Conservation (phyloP, 2,888 invertebrate genomes). For the Amphiduros pacificus region DNA sequence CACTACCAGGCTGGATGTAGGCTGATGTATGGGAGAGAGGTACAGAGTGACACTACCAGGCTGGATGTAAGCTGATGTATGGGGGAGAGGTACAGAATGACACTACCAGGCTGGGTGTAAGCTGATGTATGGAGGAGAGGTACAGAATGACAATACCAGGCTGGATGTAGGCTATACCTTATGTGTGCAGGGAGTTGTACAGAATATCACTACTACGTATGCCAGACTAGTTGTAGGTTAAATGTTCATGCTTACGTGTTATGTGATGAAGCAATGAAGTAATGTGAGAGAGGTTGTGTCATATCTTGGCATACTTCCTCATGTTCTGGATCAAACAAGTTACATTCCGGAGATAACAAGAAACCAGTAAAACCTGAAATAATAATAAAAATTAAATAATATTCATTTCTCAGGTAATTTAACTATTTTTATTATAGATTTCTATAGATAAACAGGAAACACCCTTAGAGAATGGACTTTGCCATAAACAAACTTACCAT, state of each 20-base stretch:
- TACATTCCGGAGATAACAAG: conserved; percentile 61
- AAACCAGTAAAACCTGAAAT: conserved; percentile 55
- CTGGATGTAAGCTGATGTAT: too few species aligned
- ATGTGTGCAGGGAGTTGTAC: too few species aligned
- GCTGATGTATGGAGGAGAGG: too few species aligned
- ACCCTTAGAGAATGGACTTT: background rate
- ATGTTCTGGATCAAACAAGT: conserved; percentile 63
- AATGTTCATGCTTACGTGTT: conserved; percentile 62
- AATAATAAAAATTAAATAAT: background rate
- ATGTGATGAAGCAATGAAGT: conserved; percentile 64
- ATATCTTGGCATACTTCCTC: conserved; percentile 63
- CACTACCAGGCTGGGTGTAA: too few species aligned
- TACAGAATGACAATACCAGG: too few species aligned
- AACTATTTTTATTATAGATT: background rate
- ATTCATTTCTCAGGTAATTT: background rate
- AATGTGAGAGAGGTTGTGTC: conserved; percentile 63
- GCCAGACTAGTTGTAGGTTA: too few species aligned
- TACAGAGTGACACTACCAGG: too few species aligned
- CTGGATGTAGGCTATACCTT: too few species aligned
- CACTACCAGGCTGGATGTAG: too few species aligned
- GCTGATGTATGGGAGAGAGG: too few species aligned
- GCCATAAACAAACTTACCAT: conserved; percentile 57
- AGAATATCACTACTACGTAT: too few species aligned
- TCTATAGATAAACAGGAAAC: background rate
- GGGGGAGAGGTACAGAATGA: too few species aligned